A percentile compares a stretch with the other conserved stretches of the same genome.
phyloP scores from a whole-genome alignment of 2,888 invertebrate species.

The Lithosia quadra region DNA sequence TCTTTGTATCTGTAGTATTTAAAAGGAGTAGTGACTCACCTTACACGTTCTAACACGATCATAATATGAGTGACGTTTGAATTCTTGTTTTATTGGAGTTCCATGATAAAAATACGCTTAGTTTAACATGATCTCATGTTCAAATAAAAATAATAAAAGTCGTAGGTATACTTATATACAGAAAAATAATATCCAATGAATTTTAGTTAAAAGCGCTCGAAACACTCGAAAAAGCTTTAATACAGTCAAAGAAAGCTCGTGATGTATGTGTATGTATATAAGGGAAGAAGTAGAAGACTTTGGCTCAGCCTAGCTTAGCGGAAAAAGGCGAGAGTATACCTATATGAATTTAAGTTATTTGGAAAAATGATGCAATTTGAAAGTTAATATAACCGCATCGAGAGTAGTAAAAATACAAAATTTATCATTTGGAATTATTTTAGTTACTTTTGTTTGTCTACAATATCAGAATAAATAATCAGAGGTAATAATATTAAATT shows the following conservation, averaged over 20 bases:
- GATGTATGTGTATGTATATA: no score
- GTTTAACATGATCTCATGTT: constrained; percentile 1
- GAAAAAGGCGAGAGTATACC: neutral
- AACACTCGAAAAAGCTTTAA: no score
- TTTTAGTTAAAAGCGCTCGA: neutral
- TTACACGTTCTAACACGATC: constrained; percentile 53
- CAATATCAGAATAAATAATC: no score
- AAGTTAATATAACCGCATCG: no score
- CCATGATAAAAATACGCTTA: neutral
- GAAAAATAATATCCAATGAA: neutral
- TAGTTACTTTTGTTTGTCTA: no score
- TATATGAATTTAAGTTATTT: neutral
- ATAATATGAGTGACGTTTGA: constrained; percentile 38
- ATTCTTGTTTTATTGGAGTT: constrained; percentile 50
- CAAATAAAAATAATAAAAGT: neutral
- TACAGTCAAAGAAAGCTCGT: no score
- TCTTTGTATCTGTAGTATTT: constrained; percentile 50
- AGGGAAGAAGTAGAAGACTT: no score
- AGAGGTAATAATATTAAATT: no score
- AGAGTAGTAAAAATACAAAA: no score
- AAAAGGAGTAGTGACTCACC: constrained; percentile 71
- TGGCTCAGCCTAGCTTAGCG: no score
- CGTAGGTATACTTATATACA: neutral
- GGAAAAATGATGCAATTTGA: no score
- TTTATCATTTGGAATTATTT: no score